These are phyloP conservation scores for Mylabris sibirica DNA, from an alignment of 2,888 invertebrate genomes.

Conservation along the genomic window DNA sequence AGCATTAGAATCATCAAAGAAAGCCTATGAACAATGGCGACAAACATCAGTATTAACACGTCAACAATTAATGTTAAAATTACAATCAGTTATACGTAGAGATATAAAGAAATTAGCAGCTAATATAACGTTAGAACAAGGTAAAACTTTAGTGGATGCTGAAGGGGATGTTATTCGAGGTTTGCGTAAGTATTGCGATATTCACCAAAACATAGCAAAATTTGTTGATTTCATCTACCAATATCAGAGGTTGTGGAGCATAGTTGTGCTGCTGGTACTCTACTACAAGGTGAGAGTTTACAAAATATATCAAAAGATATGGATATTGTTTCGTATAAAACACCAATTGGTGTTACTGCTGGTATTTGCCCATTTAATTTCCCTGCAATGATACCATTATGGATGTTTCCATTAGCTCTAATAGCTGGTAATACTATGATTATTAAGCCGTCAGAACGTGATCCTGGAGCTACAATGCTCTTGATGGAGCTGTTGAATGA, in stretches of 20 bases:
- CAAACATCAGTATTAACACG: slow-evolving; percentile 89
- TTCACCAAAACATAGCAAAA: slow-evolving; percentile 4
- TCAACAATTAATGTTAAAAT: slow-evolving; percentile 76
- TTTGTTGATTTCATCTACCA: slow-evolving; percentile 15
- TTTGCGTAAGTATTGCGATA: slow-evolving; percentile 78
- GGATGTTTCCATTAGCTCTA: slow-evolving; percentile 88
- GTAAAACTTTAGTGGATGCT: slow-evolving; percentile 95
- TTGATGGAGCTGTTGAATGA: slow-evolving; percentile 91
- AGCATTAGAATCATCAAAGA: slow-evolving; percentile 86
- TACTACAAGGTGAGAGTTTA: slow-evolving; percentile 93
- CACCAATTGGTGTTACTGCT: slow-evolving; percentile 92
- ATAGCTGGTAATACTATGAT: slow-evolving; percentile 95
- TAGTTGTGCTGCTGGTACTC: slow-evolving; percentile 89
- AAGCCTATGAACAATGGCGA: slow-evolving; percentile 82
- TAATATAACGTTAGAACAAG: slow-evolving; percentile 94
- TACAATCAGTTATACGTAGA: slow-evolving; percentile 83
- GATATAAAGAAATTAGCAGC: slow-evolving; percentile 90
- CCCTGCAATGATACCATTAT: slow-evolving; percentile 99
- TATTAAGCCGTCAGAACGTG: slow-evolving; percentile 96
- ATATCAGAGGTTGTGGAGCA: slow-evolving; percentile 93
- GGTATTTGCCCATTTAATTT: slow-evolving; percentile 99
- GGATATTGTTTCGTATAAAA: slow-evolving; percentile 92
- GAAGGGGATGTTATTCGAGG: slow-evolving; percentile 98
- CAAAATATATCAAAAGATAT: slow-evolving; percentile 90
- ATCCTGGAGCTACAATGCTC: slow-evolving; percentile 96